Conservation (phyloP, 2,888 invertebrate genomes). For the Osedax frankpressi region DNA sequence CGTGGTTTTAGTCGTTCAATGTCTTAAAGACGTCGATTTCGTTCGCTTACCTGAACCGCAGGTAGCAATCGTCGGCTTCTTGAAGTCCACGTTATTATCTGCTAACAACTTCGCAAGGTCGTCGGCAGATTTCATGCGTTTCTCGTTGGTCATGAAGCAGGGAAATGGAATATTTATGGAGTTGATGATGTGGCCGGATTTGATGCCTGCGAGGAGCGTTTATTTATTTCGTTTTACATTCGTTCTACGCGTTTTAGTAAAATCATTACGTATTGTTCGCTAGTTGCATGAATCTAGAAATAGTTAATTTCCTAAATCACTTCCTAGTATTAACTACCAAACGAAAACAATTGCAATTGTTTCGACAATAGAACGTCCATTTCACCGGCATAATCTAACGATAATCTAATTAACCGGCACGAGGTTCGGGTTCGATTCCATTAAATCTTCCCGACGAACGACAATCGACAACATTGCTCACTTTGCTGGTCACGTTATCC, state of each 20-base stretch:
- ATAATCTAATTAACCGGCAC: constrained; percentile 37
- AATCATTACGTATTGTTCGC: no score
- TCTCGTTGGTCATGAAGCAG: background rate
- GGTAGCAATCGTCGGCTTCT: background rate
- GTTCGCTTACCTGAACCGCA: background rate
- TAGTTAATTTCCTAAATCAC: no score
- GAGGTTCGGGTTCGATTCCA: constrained; percentile 38
- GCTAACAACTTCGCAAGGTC: background rate
- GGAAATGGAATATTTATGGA: constrained; percentile 5
- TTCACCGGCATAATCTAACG: no score
- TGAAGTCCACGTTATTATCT: background rate
- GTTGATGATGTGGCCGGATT: background rate
- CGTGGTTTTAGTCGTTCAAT: background rate
- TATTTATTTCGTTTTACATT: no score
- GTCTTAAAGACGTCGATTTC: background rate
- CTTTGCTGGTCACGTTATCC: constrained; percentile 27
- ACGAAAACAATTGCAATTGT: no score
- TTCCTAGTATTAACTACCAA: no score
- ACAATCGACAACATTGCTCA: constrained; percentile 34
- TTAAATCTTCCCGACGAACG: constrained; percentile 35
- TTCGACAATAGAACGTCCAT: no score
- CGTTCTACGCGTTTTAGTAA: no score
- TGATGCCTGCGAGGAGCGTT: background rate
- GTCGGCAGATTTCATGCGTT: background rate
- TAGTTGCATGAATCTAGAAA: no score